Percentiles rank a stretch among this genome's conserved stretches.
Evolutionary conservation across 1,140 invertebrate species (phyloP).

Genomic region (Aphelenchoides fujianensis): DNA sequence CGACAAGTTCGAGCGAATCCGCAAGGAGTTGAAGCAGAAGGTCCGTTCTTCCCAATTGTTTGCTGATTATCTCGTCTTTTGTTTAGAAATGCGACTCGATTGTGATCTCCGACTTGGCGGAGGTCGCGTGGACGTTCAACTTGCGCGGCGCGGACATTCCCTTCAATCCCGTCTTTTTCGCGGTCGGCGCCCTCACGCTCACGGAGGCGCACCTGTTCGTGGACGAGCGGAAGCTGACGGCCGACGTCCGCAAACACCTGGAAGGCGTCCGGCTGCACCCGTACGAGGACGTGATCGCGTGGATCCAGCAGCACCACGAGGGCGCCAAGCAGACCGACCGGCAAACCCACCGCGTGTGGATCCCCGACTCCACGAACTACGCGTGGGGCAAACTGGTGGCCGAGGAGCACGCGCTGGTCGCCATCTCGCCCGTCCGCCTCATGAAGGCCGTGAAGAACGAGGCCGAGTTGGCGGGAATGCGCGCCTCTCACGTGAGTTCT

Average conservation of each 20-base stretch:
- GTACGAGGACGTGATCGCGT: slow-evolving; percentile 64
- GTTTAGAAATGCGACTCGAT: slow-evolving; percentile 45
- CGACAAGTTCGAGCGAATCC: slow-evolving; percentile 40
- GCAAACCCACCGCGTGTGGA: slow-evolving; percentile 33
- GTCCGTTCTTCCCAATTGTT: no score
- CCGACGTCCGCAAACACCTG: slow-evolving; percentile 70
- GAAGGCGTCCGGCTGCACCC: slow-evolving; percentile 48
- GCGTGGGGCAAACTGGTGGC: slow-evolving; percentile 42
- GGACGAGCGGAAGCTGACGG: slow-evolving; percentile 69
- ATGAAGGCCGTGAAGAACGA: slow-evolving; percentile 88
- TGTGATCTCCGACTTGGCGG: slow-evolving; percentile 41
- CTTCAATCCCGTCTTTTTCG: slow-evolving; percentile 93
- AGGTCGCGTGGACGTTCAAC: slow-evolving; percentile 73
- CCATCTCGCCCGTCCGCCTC: slow-evolving; percentile 71
- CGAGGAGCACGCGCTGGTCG: slow-evolving; percentile 27
- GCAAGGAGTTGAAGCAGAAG: slow-evolving; percentile 42
- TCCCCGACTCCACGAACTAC: slow-evolving; percentile 47
- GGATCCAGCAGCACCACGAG: slow-evolving; percentile 69
- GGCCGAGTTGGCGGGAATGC: slow-evolving; percentile 81
- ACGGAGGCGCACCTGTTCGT: slow-evolving; percentile 73
- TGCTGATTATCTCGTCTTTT: background rate
- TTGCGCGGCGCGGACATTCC: slow-evolving; percentile 89
- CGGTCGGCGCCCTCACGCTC: slow-evolving; percentile 76
- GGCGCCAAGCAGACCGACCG: slow-evolving; percentile 59
- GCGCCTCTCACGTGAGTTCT: slow-evolving; percentile 71